A percentile compares a stretch with the other conserved stretches of the same genome.
Conservation (phyloP, 1,140 invertebrate species). For the Eueides isabella region DNA sequence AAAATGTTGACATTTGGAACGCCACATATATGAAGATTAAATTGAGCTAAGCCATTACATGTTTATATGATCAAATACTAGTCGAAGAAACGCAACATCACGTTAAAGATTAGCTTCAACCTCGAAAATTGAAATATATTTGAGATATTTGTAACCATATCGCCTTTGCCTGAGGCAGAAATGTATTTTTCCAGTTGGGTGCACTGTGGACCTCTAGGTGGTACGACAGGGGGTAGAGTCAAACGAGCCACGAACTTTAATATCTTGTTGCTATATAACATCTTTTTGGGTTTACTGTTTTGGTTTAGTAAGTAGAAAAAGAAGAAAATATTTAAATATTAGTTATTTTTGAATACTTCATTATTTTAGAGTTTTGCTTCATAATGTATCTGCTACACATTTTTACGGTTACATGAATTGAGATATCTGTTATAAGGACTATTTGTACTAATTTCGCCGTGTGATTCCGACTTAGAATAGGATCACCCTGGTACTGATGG, state of each 20-base stretch:
- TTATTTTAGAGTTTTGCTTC: neutral
- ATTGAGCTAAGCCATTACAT: no score
- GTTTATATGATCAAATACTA: no score
- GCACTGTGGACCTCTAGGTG: slow-evolving; percentile 33
- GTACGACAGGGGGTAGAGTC: slow-evolving; percentile 26
- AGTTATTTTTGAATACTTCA: neutral
- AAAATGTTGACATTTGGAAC: no score
- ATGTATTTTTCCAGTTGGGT: slow-evolving; percentile 51
- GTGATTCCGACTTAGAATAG: no score
- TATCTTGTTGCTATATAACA: slow-evolving; percentile 44
- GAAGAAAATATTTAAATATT: no score
- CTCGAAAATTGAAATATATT: slow-evolving; percentile 2
- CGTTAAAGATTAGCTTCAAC: neutral
- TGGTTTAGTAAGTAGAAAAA: neutral
- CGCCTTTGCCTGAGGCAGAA: slow-evolving; percentile 38
- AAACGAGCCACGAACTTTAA: slow-evolving; percentile 53
- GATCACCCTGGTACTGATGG: no score
- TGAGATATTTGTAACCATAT: slow-evolving; percentile 13
- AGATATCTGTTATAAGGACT: no score
- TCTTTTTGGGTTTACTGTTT: neutral
- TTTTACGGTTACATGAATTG: no score
- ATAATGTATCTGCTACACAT: no score
- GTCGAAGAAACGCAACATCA: no score
- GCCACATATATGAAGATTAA: no score
- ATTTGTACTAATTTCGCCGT: no score